Conservation (phyloP, 2,888 invertebrate genomes). For the Dynastes tityus region DNA sequence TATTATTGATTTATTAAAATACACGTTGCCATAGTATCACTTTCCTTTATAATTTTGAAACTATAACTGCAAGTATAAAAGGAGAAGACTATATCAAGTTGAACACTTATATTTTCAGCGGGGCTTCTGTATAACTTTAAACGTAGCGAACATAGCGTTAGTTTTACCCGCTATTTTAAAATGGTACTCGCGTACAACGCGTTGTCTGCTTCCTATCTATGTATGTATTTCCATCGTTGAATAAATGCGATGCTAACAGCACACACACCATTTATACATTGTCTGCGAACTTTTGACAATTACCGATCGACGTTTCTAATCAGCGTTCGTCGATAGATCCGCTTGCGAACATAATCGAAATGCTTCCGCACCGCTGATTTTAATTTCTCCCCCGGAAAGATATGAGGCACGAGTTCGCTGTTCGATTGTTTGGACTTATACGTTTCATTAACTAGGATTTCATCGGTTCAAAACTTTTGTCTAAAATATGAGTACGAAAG, state of each 20-base stretch:
- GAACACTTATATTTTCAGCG: no score
- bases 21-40: no score
- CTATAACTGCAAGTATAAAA: no score
- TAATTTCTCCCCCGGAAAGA: slow-evolving; percentile 31
- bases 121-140: no score
- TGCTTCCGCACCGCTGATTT: slow-evolving; percentile 38
- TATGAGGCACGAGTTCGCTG: slow-evolving; percentile 24
- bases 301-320: slow-evolving; percentile 30
- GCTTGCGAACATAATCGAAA: slow-evolving; percentile 36
- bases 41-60: no score
- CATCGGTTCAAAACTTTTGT: slow-evolving; percentile 29
- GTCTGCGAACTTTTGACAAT: slow-evolving; percentile 33
- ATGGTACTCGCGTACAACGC: background rate
- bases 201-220: background rate
- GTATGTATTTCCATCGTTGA: background rate
- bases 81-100: no score
- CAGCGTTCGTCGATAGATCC: slow-evolving; percentile 22
- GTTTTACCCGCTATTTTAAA: no score
- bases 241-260: slow-evolving; percentile 8
- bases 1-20: no score
- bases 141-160: no score
- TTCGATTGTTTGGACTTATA: slow-evolving; percentile 21
- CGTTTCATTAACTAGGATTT: slow-evolving; percentile 35
- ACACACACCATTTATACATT: background rate
- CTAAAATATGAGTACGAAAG: slow-evolving; percentile 19